These are phyloP conservation scores for Aproaerema taeniolella DNA, from an alignment of 2,888 invertebrate genomes.

Conservation along the genomic window DNA sequence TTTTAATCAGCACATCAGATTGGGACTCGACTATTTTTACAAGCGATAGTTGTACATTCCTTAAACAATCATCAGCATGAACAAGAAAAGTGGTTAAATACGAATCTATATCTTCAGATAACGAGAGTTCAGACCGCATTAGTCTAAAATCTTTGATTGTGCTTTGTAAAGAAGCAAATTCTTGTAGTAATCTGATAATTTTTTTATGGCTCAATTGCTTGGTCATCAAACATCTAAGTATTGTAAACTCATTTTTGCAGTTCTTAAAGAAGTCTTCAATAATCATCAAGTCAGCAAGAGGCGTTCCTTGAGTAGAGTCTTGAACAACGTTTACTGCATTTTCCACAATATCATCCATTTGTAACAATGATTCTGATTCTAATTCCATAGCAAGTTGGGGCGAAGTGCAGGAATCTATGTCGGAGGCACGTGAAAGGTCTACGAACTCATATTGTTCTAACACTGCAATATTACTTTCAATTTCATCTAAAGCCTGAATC, in stretches of 20 bases:
- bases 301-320: constrained; percentile 36
- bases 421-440: constrained; percentile 46
- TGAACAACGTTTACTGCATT: constrained; percentile 45
- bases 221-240: constrained; percentile 43
- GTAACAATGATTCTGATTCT: constrained; percentile 41
- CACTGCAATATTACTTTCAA: constrained; percentile 54
- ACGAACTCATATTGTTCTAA: constrained; percentile 57
- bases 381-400: constrained; percentile 41
- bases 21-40: constrained; percentile 43
- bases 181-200: constrained; percentile 54
- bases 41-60: constrained; percentile 37
- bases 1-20: constrained; percentile 38
- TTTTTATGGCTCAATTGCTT: constrained; percentile 50
- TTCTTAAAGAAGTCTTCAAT: constrained; percentile 51
- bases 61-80: constrained; percentile 41
- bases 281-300: constrained; percentile 41
- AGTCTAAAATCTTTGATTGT: constrained; percentile 42
- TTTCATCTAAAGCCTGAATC: constrained; percentile 48
- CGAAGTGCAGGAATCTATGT: constrained; percentile 37
- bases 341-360: constrained; percentile 47
- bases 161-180: constrained; percentile 41
- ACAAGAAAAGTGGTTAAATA: constrained; percentile 38
- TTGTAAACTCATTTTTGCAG: constrained; percentile 50
- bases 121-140: constrained; percentile 29
- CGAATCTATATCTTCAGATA: constrained; percentile 37